Base-by-base conservation (phyloP, 53 echinoderm and acorn worm genomes). In the Echinarachnius parma region DNA sequence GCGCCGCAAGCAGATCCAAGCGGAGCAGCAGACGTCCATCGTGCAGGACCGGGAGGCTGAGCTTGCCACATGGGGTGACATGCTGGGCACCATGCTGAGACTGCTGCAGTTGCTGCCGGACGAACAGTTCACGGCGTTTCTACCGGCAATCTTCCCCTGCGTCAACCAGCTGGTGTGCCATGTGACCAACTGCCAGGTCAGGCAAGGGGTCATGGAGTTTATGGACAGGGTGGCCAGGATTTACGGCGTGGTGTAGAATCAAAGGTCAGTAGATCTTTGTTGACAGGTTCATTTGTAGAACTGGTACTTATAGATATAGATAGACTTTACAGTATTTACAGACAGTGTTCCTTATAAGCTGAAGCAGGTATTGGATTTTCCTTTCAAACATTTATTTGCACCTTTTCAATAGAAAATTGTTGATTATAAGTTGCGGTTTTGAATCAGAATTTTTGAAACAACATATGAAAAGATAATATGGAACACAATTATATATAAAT, bases 121-220 rank as follows among this genome's bases (percentile, higher is more conserved):
- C 42, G 67, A 77, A 23, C 82, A 84, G 77, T 98, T 98, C 53
- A 63, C 61, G 50, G 81, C 85, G 14, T 59, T 98, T 44, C 86
- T 98, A 33, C 98, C 91, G 0, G 88, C 82, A 1, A 77, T 90
- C 59, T 98, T 98, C 77, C 98, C 91, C 7, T 78, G 83, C 34
- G 47, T 98, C 61, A 91, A 91, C 54, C 98, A 98, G 78, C 79
- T 98, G 45, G 60, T 98, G 20, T 85, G 91, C 59, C 98, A 98
- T 56, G 86, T 96, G 56, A 80, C 67, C 30, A 85, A 88, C 5
- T 76, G 78, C 70, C 82, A 81, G 66, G 91, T 98, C 21, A 58
- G 98, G 22, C 82, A 87, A 30, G 88, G 82, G 9, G 88, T 98
- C 61, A 75, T 91, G 83, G 98, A 98, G 64, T 98, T 91, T 48